A percentile compares a stretch with the other conserved stretches of the same genome.
These are phyloP conservation scores for Stramonita haemastoma DNA, from an alignment of 2,888 invertebrate genomes.

Conservation along the genomic window DNA sequence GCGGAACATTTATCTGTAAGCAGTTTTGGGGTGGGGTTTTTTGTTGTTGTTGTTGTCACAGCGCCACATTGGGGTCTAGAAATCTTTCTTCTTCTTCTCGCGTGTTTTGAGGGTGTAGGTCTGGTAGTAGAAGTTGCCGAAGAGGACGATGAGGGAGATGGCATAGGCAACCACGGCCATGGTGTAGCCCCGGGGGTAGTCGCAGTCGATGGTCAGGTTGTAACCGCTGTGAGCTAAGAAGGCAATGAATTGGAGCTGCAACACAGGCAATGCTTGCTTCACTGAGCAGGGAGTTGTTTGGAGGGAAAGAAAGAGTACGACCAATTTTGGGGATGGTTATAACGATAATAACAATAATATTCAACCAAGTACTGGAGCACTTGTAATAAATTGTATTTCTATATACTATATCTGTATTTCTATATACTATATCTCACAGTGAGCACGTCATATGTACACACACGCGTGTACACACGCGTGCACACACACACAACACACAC, in stretches of 20 bases:
- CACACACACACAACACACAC: background rate
- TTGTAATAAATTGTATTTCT: too few species aligned
- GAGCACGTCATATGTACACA: too few species aligned
- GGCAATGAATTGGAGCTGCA: slow-evolving; percentile 73
- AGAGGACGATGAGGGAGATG: slow-evolving; percentile 94
- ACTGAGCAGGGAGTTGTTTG: too few species aligned
- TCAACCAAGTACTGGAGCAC: too few species aligned
- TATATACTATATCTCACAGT: too few species aligned
- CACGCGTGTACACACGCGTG: too few species aligned
- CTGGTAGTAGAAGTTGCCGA: slow-evolving; percentile 94
- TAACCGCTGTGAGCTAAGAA: slow-evolving; percentile 72
- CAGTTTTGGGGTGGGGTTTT: too few species aligned
- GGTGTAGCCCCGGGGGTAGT: slow-evolving; percentile 64
- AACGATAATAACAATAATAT: too few species aligned
- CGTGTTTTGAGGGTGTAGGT: slow-evolving; percentile 81
- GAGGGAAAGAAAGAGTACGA: too few species aligned
- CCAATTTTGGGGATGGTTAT: too few species aligned
- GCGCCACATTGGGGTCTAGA: background rate
- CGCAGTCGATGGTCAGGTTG: slow-evolving; percentile 59
- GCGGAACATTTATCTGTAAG: too few species aligned
- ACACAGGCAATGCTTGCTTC: slow-evolving; percentile 2
- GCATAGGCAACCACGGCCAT: slow-evolving; percentile 84
- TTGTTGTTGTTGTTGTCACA: background rate
- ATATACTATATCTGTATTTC: too few species aligned
- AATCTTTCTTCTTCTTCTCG: slow-evolving; percentile 17